Evolutionary conservation across 2,797 vertebrate genomes (phyloP).

Genomic region (Sibirionetta formosa): DNA sequence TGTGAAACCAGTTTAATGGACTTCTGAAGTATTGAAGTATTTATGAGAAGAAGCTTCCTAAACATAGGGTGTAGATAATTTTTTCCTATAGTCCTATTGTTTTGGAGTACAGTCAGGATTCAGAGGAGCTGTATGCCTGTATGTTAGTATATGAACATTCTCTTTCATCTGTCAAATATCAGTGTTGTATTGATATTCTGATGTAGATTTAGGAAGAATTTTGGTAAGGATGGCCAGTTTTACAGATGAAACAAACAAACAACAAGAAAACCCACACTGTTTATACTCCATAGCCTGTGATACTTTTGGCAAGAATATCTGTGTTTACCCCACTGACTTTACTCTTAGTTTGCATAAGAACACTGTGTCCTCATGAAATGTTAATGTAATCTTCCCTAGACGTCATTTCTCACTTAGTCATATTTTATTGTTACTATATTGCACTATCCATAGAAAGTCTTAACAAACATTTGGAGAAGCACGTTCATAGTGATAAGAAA

Average conservation of each 20-base stretch:
- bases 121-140: accelerated
- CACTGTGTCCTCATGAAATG: neutral
- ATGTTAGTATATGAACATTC: neutral
- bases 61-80: neutral
- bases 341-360: neutral
- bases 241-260: neutral
- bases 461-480: neutral
- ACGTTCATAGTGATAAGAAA: neutral
- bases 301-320: neutral
- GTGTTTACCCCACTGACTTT: neutral
- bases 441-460: neutral
- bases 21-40: neutral
- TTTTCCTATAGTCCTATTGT: neutral
- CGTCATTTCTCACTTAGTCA: neutral
- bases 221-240: neutral
- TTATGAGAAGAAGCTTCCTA: neutral
- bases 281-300: neutral
- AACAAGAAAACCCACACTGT: neutral
- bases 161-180: neutral
- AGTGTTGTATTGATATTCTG: neutral
- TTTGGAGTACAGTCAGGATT: neutral
- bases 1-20: neutral
- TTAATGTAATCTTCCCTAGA: neutral
- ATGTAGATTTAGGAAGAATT: neutral
- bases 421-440: neutral